These are phyloP conservation scores for Junonia oenone DNA, from an alignment of 2,888 invertebrate genomes.

Conservation along the genomic window DNA sequence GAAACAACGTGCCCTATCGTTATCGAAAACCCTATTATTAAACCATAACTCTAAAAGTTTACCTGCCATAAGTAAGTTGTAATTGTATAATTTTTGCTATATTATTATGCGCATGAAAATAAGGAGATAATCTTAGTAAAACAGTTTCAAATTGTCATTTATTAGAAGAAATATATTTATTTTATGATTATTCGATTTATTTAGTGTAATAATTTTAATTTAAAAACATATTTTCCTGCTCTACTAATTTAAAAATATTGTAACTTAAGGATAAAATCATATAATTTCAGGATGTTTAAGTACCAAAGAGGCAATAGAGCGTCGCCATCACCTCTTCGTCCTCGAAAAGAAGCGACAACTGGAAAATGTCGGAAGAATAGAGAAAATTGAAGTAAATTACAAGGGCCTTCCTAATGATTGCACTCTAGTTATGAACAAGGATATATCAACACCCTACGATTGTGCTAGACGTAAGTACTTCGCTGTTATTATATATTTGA, in stretches of 20 bases:
- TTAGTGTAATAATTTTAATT: too few species aligned
- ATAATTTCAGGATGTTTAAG: constrained; percentile 62
- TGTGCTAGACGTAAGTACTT: constrained; percentile 91
- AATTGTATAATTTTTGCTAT: neutral
- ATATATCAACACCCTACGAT: constrained; percentile 94
- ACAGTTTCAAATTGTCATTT: too few species aligned
- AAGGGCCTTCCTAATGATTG: constrained; percentile 86
- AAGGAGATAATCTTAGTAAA: neutral
- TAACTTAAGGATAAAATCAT: too few species aligned
- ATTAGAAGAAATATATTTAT: neutral
- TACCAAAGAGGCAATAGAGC: constrained; percentile 72
- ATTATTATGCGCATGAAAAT: neutral
- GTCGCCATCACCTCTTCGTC: constrained; percentile 86
- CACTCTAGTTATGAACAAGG: constrained; percentile 92
- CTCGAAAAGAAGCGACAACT: constrained; percentile 87
- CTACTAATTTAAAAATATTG: too few species aligned
- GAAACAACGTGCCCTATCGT: constrained; percentile 47
- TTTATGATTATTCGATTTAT: neutral
- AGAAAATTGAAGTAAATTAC: constrained; percentile 93
- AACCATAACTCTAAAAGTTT: constrained; percentile 37
- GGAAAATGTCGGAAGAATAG: constrained; percentile 88
- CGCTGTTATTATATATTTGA: too few species aligned
- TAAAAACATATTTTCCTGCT: too few species aligned
- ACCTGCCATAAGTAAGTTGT: constrained; percentile 41
- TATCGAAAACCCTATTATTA: constrained; percentile 43